Percentiles rank a stretch among this genome's conserved stretches.
These are phyloP conservation scores for Pocillopora meandrina DNA, from an alignment of 92 coral and sea anemone genomes.

Conservation along the genomic window DNA sequence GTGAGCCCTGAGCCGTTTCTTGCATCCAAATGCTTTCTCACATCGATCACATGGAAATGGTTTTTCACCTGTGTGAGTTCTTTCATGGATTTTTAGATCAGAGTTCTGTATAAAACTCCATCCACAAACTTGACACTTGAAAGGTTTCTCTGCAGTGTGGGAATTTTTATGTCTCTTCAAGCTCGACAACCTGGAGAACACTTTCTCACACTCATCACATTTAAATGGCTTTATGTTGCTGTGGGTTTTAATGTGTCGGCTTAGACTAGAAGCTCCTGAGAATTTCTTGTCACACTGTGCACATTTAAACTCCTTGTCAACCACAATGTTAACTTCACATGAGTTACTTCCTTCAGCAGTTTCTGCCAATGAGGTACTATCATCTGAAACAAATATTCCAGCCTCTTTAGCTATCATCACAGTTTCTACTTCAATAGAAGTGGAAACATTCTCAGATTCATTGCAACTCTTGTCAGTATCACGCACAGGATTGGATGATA, in stretches of 20 bases:
- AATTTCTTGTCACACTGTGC: constrained; percentile 33
- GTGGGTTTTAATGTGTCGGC: constrained; percentile 72
- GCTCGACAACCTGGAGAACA: constrained; percentile 79
- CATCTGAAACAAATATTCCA: too few relatives aligned
- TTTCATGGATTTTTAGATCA: constrained; percentile 82
- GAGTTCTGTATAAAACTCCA: constrained; percentile 90
- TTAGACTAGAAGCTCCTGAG: constrained; percentile 37
- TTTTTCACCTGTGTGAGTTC: constrained; percentile 51
- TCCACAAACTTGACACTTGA: constrained; percentile 82
- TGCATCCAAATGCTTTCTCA: constrained; percentile 32
- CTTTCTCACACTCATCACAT: constrained; percentile 80
- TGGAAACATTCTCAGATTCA: too few relatives aligned
- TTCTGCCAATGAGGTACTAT: too few relatives aligned
- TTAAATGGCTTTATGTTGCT: constrained; percentile 73
- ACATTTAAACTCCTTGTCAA: constrained; percentile 14
- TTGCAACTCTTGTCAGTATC: too few relatives aligned
- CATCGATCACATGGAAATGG: constrained; percentile 34
- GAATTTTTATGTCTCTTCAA: constrained; percentile 77
- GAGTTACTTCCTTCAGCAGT: too few relatives aligned
- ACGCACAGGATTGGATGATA: too few relatives aligned
- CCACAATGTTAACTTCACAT: too few relatives aligned
- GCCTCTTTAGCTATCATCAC: too few relatives aligned
- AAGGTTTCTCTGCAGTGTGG: constrained; percentile 80
- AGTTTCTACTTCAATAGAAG: too few relatives aligned
- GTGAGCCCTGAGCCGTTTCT: constrained; percentile 35